Evolutionary conservation across 2,888 invertebrate species (phyloP), one percentile per base, ranked within the genome.

Genomic region (Horisme vitalbata): DNA sequence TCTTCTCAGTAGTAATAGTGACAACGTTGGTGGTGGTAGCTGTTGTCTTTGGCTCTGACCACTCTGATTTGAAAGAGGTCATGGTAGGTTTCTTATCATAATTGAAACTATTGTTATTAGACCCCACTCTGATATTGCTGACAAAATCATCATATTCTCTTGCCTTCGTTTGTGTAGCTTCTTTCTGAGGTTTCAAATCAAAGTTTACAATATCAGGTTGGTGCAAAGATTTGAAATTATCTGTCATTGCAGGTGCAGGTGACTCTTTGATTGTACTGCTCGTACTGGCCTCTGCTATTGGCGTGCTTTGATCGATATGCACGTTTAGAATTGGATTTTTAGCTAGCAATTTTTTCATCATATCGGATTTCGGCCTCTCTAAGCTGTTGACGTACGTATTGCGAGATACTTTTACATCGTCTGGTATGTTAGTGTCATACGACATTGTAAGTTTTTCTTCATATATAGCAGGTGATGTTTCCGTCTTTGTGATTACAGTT

Each of bases 361-460:
- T 88, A 20, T 92, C 91, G 1, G 92, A 92, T 74, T 92, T 93
- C 1, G 92, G 91, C 57, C 92, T 80, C 64, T 93, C 93, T 59
- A 93, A 75, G 57, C 91, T 92, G 26, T 92, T 93, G 1, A 75
- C 90, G 49, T 92, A 89, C 4, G 92, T 88, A 65, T 91, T 91
- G 28, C 92, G 81, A 0, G 92, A 92, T 8, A 93, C 92, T 79
- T 93, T 93, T 46, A 93, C 79, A 62, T 93, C 93, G 67, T 93
- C 93, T 4, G 93, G 91, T 49, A 92, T 86, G 53, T 93, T 93
- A 0, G 91, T 92, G 52, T 92, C 92, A 45, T 91, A 91, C 12
- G 77, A 74, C 75, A 90, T 80, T 6, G 76, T 74, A 27, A 85
- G 39, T 60, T 88, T 90, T 32, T 89, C 88, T 50, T 90, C 86